phyloP scores from a whole-genome alignment of 2,113 vertebrate genomes.

The Tursiops truncatus region DNA sequence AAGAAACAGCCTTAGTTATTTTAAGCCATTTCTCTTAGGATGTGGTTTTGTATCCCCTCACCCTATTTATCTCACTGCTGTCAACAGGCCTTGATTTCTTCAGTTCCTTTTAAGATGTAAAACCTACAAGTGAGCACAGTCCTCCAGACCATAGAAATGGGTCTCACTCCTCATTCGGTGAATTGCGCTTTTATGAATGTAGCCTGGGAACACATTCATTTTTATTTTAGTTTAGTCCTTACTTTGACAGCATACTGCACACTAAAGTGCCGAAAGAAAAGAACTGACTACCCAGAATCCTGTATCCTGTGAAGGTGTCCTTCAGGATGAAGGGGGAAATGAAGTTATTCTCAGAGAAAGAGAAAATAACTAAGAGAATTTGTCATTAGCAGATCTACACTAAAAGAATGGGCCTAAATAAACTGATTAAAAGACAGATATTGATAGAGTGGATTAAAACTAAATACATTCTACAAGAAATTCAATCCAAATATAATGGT shows the following conservation, averaged over 20 bases:
- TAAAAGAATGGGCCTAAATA: neutral
- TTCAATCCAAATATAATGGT: neutral
- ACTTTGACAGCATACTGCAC: neutral
- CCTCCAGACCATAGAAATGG: neutral
- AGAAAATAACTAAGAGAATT: neutral
- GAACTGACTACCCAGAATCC: neutral
- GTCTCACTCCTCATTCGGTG: neutral
- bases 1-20: neutral
- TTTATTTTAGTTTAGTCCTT: conserved; percentile 18
- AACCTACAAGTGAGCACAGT: neutral
- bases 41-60: neutral
- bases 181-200: neutral
- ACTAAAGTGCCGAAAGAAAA: neutral
- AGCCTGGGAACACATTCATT: neutral
- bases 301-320: neutral
- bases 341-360: neutral
- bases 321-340: neutral
- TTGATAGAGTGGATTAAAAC: neutral
- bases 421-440: neutral
- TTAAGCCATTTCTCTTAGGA: neutral
- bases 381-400: neutral
- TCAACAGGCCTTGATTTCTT: neutral
- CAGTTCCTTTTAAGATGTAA: neutral
- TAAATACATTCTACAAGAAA: neutral
- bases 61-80: neutral